Evolutionary conservation across 2,888 invertebrate genomes (phyloP).

Genomic region (Netelia melanura): DNA sequence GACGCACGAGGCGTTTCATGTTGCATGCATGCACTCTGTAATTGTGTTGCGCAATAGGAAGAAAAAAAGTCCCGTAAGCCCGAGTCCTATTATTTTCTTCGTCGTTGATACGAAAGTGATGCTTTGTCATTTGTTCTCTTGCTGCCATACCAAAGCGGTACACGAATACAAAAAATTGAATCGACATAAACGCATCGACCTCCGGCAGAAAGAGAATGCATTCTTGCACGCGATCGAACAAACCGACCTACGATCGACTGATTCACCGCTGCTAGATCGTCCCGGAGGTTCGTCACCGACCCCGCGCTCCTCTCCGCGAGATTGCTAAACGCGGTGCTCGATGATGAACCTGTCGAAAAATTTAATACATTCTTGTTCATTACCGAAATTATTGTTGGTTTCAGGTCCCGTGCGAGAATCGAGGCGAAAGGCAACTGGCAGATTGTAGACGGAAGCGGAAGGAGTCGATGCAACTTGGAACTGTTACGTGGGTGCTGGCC

Average conservation of each 20-base stretch:
- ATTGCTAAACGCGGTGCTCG: too few species aligned
- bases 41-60: conserved; percentile 52
- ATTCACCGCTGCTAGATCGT: too few species aligned
- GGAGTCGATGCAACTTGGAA: background rate
- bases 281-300: too few species aligned
- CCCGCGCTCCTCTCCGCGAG: too few species aligned
- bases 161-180: conserved; percentile 1
- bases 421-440: background rate
- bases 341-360: background rate
- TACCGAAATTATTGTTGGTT: conserved; percentile 18
- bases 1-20: conserved; percentile 7
- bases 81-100: conserved; percentile 37
- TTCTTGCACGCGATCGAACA: conserved; percentile 3
- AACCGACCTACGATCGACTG: background rate
- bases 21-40: conserved; percentile 9
- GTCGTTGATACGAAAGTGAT: conserved; percentile 42
- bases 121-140: conserved; percentile 32
- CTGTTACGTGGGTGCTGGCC: conserved; percentile 32
- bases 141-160: background rate
- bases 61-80: conserved; percentile 39
- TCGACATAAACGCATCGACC: background rate
- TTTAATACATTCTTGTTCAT: background rate
- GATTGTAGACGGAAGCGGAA: conserved; percentile 23
- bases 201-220: background rate
- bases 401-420: conserved; percentile 17